A percentile compares a stretch with the other conserved stretches of the same genome.
Conservation (phyloP, 2,797 vertebrate genomes). For the Coranthus polyacanthus region DNA sequence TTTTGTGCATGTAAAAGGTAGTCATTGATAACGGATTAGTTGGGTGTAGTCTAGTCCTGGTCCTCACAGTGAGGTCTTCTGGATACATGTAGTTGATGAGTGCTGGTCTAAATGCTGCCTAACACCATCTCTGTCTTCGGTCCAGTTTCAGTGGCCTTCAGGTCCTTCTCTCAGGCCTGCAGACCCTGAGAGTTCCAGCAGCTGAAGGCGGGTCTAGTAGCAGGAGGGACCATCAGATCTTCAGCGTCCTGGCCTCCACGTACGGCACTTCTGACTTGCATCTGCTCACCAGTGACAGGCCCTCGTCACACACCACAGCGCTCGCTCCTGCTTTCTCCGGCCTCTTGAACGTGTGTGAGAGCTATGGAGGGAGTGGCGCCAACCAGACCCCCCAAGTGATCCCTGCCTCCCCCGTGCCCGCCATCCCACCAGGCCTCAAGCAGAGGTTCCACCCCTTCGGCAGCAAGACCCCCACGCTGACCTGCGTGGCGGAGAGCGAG, state of each 20-base stretch:
- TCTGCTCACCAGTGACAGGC: constrained; percentile 73
- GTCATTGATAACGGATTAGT: too few relatives aligned
- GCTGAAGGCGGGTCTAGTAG: neutral
- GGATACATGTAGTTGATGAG: too few relatives aligned
- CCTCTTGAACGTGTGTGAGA: constrained; percentile 84
- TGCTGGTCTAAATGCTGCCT: too few relatives aligned
- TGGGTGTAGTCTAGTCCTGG: too few relatives aligned
- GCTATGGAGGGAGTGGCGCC: constrained; percentile 55
- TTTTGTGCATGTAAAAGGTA: too few relatives aligned
- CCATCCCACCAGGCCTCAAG: constrained; percentile 82
- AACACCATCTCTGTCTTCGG: neutral
- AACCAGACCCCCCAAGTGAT: constrained; percentile 73
- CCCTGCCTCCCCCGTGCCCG: constrained; percentile 77
- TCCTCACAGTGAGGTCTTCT: too few relatives aligned
- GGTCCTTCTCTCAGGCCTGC: constrained; percentile 80
- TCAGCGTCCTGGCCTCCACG: constrained; percentile 75
- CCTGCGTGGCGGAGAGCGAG: constrained; percentile 47
- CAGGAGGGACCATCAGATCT: constrained; percentile 66
- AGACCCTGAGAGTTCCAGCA: constrained; percentile 68
- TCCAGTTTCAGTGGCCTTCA: constrained; percentile 81
- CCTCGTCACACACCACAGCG: neutral
- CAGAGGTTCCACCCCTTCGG: constrained; percentile 90
- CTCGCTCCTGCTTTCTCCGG: constrained; percentile 78
- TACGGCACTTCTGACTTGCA: constrained; percentile 53
- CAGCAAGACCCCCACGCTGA: constrained; percentile 68